Percentiles rank a stretch among this genome's conserved stretches.
phyloP scores from a whole-genome alignment of 1,140 invertebrate genomes.

The Olivierus martensii region DNA sequence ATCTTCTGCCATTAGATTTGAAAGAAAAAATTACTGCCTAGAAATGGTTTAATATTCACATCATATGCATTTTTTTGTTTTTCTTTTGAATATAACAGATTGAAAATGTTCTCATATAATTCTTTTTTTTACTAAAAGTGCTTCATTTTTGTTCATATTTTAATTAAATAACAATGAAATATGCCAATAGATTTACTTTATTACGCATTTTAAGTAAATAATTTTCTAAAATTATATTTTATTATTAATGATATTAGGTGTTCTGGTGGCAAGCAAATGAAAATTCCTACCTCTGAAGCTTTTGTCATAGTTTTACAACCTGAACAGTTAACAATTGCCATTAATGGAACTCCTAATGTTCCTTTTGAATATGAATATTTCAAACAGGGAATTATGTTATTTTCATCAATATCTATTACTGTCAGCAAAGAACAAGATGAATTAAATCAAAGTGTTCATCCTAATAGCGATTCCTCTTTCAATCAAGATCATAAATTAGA shows the following conservation, averaged over 20 bases:
- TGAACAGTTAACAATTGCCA: slow-evolving; percentile 66
- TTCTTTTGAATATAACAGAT: no score
- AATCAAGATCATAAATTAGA: slow-evolving; percentile 44
- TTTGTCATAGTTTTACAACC: slow-evolving; percentile 76
- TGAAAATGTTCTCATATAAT: no score
- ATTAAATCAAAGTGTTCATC: slow-evolving; percentile 10
- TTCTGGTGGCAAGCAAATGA: slow-evolving; percentile 50
- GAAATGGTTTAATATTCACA: no score
- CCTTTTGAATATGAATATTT: slow-evolving; percentile 74
- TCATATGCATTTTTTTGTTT: no score
- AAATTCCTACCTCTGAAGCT: slow-evolving; percentile 57
- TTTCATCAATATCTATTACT: slow-evolving; percentile 59
- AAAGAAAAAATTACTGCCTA: no score
- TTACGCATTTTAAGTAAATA: no score
- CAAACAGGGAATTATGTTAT: slow-evolving; percentile 62
- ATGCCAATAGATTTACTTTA: no score
- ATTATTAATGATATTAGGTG: slow-evolving; percentile 42
- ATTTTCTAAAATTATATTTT: no score
- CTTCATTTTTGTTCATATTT: no score
- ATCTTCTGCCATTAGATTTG: no score
- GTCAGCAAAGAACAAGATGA: slow-evolving; percentile 22
- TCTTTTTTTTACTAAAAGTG: no score
- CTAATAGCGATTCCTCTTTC: slow-evolving; percentile 10
- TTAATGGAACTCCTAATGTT: slow-evolving; percentile 66
- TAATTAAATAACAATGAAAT: no score